Percentiles rank a stretch among this genome's conserved stretches.
Conservation (phyloP, 1,140 invertebrate genomes). For the Tetragonula clypearis region DNA sequence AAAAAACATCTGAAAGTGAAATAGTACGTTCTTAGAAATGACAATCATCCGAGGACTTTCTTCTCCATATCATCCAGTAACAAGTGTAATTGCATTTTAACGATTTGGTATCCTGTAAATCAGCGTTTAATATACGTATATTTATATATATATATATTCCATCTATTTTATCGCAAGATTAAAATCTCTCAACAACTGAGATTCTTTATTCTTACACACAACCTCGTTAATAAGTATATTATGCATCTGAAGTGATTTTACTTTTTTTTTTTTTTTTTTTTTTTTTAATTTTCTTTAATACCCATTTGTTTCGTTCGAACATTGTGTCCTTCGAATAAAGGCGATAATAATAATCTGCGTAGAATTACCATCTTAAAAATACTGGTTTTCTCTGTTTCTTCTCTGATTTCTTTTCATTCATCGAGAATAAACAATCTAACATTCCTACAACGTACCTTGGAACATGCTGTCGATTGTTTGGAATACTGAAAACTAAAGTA, state of each 20-base stretch:
- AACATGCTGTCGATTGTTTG: slow-evolving; percentile 50
- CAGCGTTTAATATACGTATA: slow-evolving; percentile 14
- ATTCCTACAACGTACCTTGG: slow-evolving; percentile 48
- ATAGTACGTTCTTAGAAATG: slow-evolving; percentile 21
- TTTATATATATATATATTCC: slow-evolving; percentile 5
- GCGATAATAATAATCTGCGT: slow-evolving; percentile 31
- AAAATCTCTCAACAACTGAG: slow-evolving; percentile 35
- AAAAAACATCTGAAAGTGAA: slow-evolving; percentile 48
- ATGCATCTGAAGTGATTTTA: slow-evolving; percentile 6
- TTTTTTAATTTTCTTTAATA: slow-evolving; percentile 13
- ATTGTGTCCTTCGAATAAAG: slow-evolving; percentile 41
- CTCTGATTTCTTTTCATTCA: slow-evolving; percentile 31
- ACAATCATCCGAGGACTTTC: neutral
- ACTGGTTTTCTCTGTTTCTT: slow-evolving; percentile 55
- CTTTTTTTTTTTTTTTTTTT: too few relatives aligned
- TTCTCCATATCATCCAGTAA: neutral
- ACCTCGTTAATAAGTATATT: slow-evolving; percentile 17
- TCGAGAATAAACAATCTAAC: slow-evolving; percentile 52
- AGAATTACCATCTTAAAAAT: slow-evolving; percentile 62
- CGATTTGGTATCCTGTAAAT: slow-evolving; percentile 12
- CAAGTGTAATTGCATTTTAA: slow-evolving; percentile 18
- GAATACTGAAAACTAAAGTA: slow-evolving; percentile 58
- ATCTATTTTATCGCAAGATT: slow-evolving; percentile 17
- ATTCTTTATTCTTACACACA: slow-evolving; percentile 36
- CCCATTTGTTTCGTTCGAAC: slow-evolving; percentile 5